Base-by-base conservation (phyloP, 2,113 vertebrate species). In the Glaucomys volans region DNA sequence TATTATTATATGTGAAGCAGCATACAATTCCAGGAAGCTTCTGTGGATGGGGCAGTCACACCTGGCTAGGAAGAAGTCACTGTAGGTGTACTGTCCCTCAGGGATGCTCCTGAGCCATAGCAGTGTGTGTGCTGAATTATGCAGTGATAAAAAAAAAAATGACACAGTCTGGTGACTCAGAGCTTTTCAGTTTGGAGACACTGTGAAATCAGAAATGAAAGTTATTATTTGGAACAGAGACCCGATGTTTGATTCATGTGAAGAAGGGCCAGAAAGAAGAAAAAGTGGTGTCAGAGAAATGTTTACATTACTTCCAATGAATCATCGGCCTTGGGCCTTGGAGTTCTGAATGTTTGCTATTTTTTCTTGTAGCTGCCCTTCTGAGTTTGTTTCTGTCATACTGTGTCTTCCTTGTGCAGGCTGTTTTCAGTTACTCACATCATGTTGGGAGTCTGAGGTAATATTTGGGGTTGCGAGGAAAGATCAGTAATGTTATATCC, bases 341-440 rank as follows among this genome's bases (percentile, higher is more conserved):
- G 54, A 96, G 75, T 91, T 97, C 96, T 74, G 82, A 97, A 94
- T 96, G 90, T 94, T 96, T 93, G 95, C 44, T 86, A 84, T 96
- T 97, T 97, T 92, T 95, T 81, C 83, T 83, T 91, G 94, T 90
- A 88, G 90, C 75, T 96, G 84, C 59, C 83, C 77, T 95, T 97
- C 9, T 64, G 74, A 75, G 85, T 97, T 97, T 94, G 40, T 94
- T 97, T 98, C 95, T 91, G 44, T 93, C 83, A 91, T 57, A 17
- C 0, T 5, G 37, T 85, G 82, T 32, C 97, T 92, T 98, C 94
- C 98, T 96, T 81, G 59, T 93, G 79, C 95, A 91, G 94, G 72
- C 35, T 69, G 67, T 91, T 98, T 98, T 94, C 84, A 97, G 94
- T 97, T 96, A 97, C 91, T 86, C 87, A 98, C 67, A 95, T 95